Evolutionary conservation across 2,113 vertebrate species (phyloP).

Genomic region (Chlorodrepanis virens): DNA sequence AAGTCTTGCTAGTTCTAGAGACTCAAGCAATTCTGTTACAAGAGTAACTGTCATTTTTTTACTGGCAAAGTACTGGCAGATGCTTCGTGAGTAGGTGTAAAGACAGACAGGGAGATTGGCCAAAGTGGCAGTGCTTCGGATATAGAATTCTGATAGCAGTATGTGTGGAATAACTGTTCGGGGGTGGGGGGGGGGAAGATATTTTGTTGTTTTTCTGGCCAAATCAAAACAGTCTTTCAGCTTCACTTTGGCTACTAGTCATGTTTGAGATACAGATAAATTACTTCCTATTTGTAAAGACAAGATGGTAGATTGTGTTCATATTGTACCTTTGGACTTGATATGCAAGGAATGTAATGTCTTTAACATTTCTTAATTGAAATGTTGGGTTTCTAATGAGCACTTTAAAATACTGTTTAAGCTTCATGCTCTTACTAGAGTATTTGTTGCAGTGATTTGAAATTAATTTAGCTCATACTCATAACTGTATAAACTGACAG

Average conservation of each 20-base stretch:
- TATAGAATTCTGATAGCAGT: not conserved
- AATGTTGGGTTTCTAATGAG: conserved; percentile 26
- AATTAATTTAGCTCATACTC: not conserved
- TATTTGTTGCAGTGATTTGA: not conserved
- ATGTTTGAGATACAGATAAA: conserved; percentile 5
- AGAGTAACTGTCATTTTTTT: conserved; percentile 4
- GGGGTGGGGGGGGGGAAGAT: no score
- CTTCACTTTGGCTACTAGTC: not conserved
- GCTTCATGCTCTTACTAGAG: not conserved
- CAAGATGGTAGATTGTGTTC: conserved; percentile 47
- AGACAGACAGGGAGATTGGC: conserved; percentile 20
- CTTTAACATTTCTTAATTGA: conserved; percentile 32
- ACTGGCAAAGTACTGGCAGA: not conserved
- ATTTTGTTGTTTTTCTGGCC: not conserved
- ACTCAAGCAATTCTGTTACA: not conserved
- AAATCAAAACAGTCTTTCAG: not conserved
- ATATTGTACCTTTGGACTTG: conserved; percentile 10
- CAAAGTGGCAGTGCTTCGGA: not conserved
- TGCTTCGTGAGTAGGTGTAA: conserved; percentile 22
- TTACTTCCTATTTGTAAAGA: conserved; percentile 35
- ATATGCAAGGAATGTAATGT: conserved; percentile 33
- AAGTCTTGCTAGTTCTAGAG: conserved; percentile 1
- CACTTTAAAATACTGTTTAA: conserved; percentile 34
- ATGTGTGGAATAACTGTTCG: not conserved
- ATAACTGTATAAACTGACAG: not conserved